Base-by-base conservation (phyloP, 2,797 vertebrate genomes). In the Coreius guichenoti region DNA sequence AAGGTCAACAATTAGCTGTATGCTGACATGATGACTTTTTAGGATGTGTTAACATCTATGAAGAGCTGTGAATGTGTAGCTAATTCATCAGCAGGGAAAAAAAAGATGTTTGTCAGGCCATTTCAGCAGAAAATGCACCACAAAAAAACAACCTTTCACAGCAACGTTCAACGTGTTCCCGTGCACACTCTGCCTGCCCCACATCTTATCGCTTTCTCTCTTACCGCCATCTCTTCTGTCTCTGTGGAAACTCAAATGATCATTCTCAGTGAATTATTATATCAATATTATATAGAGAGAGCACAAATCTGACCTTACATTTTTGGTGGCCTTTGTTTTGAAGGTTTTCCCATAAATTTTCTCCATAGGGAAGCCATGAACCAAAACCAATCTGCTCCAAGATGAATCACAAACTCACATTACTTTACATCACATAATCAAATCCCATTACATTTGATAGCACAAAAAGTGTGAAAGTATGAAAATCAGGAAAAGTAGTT, bases 11-110 rank as follows among this genome's bases (percentile, higher is more conserved):
- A 31, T 31, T 39, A 81, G 47, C 69, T 68, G 31, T 33, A 23
- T 83, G 81, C 70, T 83, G 70, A 83, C 43, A 36, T 49, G 43
- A 36, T 65, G 19, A 36, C 29, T 83, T 51, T 33, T 63, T 19
- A 83, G 31, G 58, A 61, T 63, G 69, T 63, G 81, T 82, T 31
- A 69, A 31, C 51, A 39, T 70, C 14, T 39, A 13, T 12, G 13
- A 81, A 39, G 26, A 31, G 47, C 8, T 49, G 33, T 72, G 80
- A 58, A 72, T 58, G 80, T 82, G 51, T 29, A 72, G 68, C 31
- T 56, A 78, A 81, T 81, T 81, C 80, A 82, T 47, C 54, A 63
- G 29, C 29, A 36, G 23, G 69, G 69, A 47, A 72, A 80, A 80
- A 39, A 56, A 58, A 47, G 17, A 65, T 79, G 63, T 58, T 70